phyloP scores from a whole-genome alignment of 2,797 vertebrate genomes.

The Enoplosus armatus region DNA sequence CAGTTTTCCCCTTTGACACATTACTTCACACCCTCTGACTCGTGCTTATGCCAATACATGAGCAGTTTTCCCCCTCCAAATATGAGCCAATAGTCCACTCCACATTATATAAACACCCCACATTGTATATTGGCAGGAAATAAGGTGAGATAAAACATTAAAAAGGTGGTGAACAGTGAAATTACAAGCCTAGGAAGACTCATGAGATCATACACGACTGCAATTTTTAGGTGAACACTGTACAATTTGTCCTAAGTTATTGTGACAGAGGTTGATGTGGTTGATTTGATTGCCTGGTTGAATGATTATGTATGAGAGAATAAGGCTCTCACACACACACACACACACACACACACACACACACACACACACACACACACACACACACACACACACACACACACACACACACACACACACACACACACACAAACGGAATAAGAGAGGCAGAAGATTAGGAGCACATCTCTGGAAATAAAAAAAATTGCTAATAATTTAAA shows the following conservation, averaged over 20 bases:
- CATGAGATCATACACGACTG: not conserved
- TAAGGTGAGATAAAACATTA: conserved; percentile 2
- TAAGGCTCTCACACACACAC: not conserved
- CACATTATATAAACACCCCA: not conserved
- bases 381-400: no score
- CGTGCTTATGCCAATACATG: conserved; percentile 3
- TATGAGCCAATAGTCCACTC: not conserved
- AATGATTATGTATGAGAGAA: conserved; percentile 10
- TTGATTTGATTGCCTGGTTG: conserved; percentile 17
- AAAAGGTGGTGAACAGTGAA: not conserved
- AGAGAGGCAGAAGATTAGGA: conserved; percentile 43
- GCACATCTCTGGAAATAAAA: conserved; percentile 23
- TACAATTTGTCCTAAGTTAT: conserved; percentile 20
- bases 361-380: no score
- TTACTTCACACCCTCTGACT: conserved; percentile 38
- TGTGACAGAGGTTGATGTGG: conserved; percentile 14
- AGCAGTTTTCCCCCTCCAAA: conserved; percentile 5
- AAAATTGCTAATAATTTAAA: conserved; percentile 41
- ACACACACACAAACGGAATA: conserved; percentile 8
- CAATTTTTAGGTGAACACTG: conserved; percentile 16
- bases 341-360: no score
- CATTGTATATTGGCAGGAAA: not conserved
- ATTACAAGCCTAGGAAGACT: conserved; percentile 23
- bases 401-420: no score
- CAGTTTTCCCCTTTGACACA: conserved; percentile 31